These are phyloP conservation scores for Lasioglossum malachurum DNA, from an alignment of 2,888 invertebrate genomes.

Conservation along the genomic window DNA sequence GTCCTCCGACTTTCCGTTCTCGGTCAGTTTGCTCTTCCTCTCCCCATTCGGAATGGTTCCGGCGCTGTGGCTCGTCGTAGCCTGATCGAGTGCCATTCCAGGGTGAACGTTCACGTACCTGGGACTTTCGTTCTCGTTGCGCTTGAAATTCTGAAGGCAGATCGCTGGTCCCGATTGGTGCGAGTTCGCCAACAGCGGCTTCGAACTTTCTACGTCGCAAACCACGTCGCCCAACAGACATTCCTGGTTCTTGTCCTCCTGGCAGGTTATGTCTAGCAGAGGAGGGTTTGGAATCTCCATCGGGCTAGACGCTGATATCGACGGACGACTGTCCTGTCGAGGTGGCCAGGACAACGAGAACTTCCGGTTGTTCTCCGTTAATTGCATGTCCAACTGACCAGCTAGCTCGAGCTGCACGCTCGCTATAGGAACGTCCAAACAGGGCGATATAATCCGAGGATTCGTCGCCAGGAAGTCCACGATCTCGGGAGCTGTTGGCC, in stretches of 20 bases:
- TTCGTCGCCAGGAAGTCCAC: conserved; percentile 92
- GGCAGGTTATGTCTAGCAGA: conserved; percentile 68
- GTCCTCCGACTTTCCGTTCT: conserved; percentile 58
- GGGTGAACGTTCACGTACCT: conserved; percentile 79
- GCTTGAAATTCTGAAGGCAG: conserved; percentile 35
- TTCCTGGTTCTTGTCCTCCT: conserved; percentile 59
- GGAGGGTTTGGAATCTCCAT: conserved; percentile 59
- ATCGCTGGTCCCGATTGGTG: neutral
- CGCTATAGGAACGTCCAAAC: conserved; percentile 91
- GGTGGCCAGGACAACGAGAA: conserved; percentile 80
- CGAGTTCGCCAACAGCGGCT: conserved; percentile 56
- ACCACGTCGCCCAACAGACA: conserved; percentile 42
- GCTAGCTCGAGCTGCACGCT: conserved; percentile 86
- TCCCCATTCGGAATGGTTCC: conserved; percentile 66
- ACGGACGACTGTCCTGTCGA: conserved; percentile 21
- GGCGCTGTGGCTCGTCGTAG: conserved; percentile 18
- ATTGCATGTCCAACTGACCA: conserved; percentile 84
- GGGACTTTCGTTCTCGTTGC: conserved; percentile 54
- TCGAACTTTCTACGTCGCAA: conserved; percentile 63
- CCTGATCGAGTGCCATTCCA: conserved; percentile 45
- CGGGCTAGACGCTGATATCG: conserved; percentile 27
- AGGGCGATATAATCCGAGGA: conserved; percentile 91
- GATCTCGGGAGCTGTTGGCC: conserved; percentile 92
- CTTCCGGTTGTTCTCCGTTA: conserved; percentile 85
- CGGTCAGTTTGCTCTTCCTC: conserved; percentile 47